Percentiles rank a stretch among this genome's conserved stretches.
Evolutionary conservation across 2,113 vertebrate genomes (phyloP).

Genomic region (Megalops atlanticus): DNA sequence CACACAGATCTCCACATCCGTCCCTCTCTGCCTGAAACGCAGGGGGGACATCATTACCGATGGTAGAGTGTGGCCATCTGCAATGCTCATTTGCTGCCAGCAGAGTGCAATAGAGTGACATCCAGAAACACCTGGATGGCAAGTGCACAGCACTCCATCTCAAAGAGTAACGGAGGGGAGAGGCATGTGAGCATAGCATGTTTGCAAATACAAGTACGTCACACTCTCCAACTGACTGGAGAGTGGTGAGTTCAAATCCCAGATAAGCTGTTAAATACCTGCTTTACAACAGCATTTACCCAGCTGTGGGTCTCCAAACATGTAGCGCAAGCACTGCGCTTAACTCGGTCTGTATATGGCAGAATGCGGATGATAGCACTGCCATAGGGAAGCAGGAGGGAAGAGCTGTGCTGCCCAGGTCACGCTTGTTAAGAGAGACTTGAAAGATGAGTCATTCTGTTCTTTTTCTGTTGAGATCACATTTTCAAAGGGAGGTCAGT

Average conservation of each 20-base stretch:
- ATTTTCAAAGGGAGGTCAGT: background rate
- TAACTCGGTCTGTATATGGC: background rate
- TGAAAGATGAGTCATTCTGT: background rate
- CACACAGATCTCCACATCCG: no score
- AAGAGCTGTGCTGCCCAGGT: background rate
- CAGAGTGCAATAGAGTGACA: conserved; percentile 32
- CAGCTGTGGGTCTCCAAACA: background rate
- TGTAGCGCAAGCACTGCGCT: background rate
- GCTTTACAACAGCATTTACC: background rate
- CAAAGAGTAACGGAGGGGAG: background rate
- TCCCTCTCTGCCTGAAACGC: background rate
- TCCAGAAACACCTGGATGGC: background rate
- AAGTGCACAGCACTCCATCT: background rate
- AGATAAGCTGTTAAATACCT: conserved; percentile 8
- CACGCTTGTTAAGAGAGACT: background rate
- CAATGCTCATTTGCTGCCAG: conserved; percentile 21
- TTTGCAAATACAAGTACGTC: background rate
- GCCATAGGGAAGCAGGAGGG: background rate
- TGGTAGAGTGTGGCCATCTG: background rate
- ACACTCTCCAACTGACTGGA: background rate
- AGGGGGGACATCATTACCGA: no score
- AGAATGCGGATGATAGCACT: background rate
- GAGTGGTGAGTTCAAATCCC: background rate
- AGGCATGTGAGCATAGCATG: background rate
- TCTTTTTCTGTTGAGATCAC: background rate